These are phyloP conservation scores for Athrips mouffetella DNA, from an alignment of 2,888 invertebrate genomes.

Conservation along the genomic window DNA sequence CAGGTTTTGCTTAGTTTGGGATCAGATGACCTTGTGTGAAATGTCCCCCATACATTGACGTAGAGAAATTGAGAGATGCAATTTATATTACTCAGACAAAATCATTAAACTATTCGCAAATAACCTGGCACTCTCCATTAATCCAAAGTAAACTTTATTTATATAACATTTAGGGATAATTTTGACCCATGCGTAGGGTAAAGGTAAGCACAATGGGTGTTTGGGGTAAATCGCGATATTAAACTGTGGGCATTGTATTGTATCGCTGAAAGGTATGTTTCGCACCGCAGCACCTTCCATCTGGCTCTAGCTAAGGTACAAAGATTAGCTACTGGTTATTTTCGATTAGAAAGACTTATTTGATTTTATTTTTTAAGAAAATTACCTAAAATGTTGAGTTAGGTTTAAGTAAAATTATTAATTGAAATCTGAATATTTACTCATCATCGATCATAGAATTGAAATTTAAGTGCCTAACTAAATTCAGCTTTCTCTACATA, in stretches of 20 bases:
- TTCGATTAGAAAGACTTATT: too few relatives aligned
- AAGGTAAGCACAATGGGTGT: slow-evolving; percentile 36
- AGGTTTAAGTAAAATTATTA: too few relatives aligned
- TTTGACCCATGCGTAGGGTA: slow-evolving; percentile 19
- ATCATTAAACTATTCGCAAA: not conserved
- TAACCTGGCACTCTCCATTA: not conserved
- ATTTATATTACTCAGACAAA: not conserved
- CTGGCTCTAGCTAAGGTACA: slow-evolving; percentile 18
- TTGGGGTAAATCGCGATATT: slow-evolving; percentile 60
- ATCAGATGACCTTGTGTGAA: too few relatives aligned
- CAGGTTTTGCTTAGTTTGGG: too few relatives aligned
- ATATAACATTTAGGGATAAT: slow-evolving; percentile 18
- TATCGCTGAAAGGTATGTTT: slow-evolving; percentile 60
- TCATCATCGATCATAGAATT: too few relatives aligned
- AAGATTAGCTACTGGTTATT: slow-evolving; percentile 3
- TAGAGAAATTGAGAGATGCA: too few relatives aligned
- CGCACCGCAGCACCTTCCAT: slow-evolving; percentile 61
- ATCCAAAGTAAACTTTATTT: not conserved
- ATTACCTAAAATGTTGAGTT: too few relatives aligned
- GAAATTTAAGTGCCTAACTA: too few relatives aligned
- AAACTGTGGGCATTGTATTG: slow-evolving; percentile 52
- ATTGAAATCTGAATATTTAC: too few relatives aligned
- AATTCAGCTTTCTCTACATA: too few relatives aligned
- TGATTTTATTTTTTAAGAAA: too few relatives aligned
- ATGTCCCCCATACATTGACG: too few relatives aligned